A percentile compares a stretch with the other conserved stretches of the same genome.
Conservation (phyloP, 2,797 vertebrate genomes). For the Leontopithecus rosalia region DNA sequence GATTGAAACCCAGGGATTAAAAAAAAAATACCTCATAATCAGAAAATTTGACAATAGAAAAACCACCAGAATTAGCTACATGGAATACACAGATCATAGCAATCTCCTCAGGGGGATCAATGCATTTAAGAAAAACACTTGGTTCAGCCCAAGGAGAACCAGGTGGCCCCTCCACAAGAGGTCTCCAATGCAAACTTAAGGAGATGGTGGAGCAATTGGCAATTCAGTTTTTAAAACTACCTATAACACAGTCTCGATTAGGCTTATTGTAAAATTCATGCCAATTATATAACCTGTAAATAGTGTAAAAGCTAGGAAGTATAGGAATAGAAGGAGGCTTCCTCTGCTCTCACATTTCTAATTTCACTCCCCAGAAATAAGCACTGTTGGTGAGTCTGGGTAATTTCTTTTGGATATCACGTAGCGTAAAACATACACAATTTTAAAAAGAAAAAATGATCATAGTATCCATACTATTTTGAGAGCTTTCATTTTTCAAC, state of each 20-base stretch:
- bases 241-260: neutral
- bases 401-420: neutral
- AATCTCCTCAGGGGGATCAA: neutral
- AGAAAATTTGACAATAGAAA: neutral
- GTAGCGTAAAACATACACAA: neutral
- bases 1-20: neutral
- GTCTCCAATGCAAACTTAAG: neutral
- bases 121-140: neutral
- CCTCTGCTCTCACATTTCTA: neutral
- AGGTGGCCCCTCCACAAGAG: neutral
- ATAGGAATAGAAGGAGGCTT: neutral
- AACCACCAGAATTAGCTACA: neutral
- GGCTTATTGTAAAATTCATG: neutral
- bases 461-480: neutral
- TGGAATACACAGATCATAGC: neutral
- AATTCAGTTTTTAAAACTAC: neutral
- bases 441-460: neutral
- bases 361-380: neutral
- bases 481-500: neutral
- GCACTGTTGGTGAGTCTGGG: neutral
- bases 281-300: neutral
- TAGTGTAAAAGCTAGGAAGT: neutral
- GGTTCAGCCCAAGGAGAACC: neutral
- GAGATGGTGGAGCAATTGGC: neutral
- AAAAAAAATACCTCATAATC: neutral